phyloP scores from a whole-genome alignment of 2,113 vertebrate genomes.

The Myrmophylax atrothorax region DNA sequence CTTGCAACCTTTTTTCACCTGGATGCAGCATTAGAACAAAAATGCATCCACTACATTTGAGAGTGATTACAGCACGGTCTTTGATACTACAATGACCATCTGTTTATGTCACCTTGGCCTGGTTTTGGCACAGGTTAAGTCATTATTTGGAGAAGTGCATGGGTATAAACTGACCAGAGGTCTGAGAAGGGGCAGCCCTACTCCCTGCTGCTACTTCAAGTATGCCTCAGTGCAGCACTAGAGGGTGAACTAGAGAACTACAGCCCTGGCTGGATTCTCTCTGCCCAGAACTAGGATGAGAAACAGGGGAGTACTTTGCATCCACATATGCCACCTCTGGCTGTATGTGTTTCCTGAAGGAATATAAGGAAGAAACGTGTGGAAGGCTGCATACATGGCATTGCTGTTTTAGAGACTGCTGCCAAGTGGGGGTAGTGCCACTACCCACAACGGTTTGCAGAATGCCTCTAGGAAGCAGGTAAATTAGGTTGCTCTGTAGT shows the following conservation, averaged over 20 bases:
- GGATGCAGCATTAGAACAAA: conserved; percentile 63
- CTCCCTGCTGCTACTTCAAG: not conserved
- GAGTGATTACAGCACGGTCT: not conserved
- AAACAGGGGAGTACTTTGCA: not conserved
- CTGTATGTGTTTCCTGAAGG: not conserved
- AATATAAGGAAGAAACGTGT: not conserved
- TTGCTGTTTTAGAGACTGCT: not conserved
- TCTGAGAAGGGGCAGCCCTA: not conserved
- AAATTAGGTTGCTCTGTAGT: not conserved
- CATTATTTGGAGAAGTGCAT: not conserved
- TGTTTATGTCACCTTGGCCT: not conserved
- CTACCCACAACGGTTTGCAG: not conserved
- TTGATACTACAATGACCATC: not conserved
- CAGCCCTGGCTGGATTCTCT: not conserved
- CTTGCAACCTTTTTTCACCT: conserved; percentile 1
- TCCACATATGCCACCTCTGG: not conserved
- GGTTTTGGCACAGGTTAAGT: not conserved
- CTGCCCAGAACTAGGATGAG: not conserved
- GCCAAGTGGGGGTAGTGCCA: not conserved
- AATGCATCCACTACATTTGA: not conserved
- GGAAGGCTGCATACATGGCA: too few relatives aligned
- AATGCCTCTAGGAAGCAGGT: not conserved
- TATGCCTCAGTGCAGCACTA: not conserved
- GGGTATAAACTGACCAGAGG: not conserved
- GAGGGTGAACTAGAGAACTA: not conserved